These are phyloP conservation scores for Hirtodrosophila duncani DNA, from an alignment of 2,888 invertebrate genomes.

Conservation along the genomic window DNA sequence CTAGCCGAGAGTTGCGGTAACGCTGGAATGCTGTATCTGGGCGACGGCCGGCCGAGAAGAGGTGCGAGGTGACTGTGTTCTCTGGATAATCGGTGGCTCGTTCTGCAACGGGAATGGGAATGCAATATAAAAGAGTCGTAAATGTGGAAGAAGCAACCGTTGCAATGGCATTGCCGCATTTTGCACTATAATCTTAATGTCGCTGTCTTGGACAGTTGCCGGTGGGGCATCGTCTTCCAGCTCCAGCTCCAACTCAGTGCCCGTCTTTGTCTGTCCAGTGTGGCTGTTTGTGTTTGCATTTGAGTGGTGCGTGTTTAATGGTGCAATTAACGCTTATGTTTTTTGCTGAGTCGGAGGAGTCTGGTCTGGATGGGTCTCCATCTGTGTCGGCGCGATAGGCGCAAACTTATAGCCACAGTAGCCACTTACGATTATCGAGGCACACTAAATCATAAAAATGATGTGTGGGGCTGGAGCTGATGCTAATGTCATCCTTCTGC, in stretches of 20 bases:
- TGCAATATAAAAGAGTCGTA: conserved; percentile 28
- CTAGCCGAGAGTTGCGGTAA: conserved; percentile 90
- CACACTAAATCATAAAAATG: conserved; percentile 94
- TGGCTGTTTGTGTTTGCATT: conserved; percentile 11
- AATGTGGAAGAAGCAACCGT: conserved; percentile 38
- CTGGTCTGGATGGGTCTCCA: conserved; percentile 4
- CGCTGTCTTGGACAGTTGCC: conserved; percentile 35
- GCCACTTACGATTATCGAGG: conserved; percentile 90
- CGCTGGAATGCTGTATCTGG: conserved; percentile 92
- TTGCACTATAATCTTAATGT: conserved; percentile 51
- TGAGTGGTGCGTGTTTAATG: conserved; percentile 42
- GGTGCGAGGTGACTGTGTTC: conserved; percentile 90
- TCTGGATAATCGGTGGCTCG: conserved; percentile 93
- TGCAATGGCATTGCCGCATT: conserved; percentile 20
- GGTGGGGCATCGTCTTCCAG: conserved; percentile 6
- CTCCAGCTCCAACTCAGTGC: background rate
- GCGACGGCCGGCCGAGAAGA: conserved; percentile 88
- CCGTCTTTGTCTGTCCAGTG: conserved; percentile 5
- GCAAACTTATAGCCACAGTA: conserved; percentile 20
- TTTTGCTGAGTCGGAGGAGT: conserved; percentile 42
- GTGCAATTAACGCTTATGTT: conserved; percentile 44
- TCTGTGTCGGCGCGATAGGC: conserved; percentile 7
- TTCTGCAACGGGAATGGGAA: conserved; percentile 81
- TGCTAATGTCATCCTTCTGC: conserved; percentile 91
- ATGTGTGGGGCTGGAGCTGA: conserved; percentile 90